phyloP scores from a whole-genome alignment of 2,797 vertebrate genomes.

The Darevskia nairensis region DNA sequence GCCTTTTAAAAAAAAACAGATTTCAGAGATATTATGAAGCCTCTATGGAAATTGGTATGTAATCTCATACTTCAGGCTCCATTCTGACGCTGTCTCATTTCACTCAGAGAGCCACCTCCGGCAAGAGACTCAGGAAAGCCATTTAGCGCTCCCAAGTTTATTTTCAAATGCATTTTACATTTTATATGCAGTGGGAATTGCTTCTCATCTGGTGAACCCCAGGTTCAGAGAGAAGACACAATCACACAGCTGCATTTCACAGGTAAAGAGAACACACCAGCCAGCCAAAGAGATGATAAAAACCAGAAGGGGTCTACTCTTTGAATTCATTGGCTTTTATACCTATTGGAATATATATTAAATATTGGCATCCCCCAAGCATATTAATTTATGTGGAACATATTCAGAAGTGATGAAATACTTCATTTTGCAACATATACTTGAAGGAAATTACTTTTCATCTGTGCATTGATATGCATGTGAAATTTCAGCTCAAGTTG shows the following conservation, averaged over 20 bases:
- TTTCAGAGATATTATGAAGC: conserved; percentile 25
- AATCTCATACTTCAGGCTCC: conserved; percentile 26
- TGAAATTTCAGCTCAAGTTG: neutral
- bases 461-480: neutral
- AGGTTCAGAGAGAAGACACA: conserved; percentile 20
- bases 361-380: conserved; percentile 13
- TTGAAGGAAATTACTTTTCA: conserved; percentile 12
- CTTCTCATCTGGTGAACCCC: conserved; percentile 13
- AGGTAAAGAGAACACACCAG: neutral
- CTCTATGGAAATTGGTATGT: neutral
- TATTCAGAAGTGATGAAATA: conserved; percentile 4
- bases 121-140: conserved; percentile 19
- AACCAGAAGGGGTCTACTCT: neutral
- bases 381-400: conserved; percentile 21
- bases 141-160: neutral
- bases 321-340: neutral
- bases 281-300: conserved; percentile 14
- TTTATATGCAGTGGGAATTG: conserved; percentile 29
- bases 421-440: conserved; percentile 4
- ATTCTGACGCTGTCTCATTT: conserved; percentile 23
- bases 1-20: neutral
- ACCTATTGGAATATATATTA: conserved; percentile 4
- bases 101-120: neutral
- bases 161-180: conserved; percentile 38
- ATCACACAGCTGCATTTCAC: neutral